Percentiles rank a stretch among this genome's conserved stretches.
These are phyloP conservation scores for Mirza zaza DNA, from an alignment of 2,113 vertebrate genomes.

Conservation along the genomic window DNA sequence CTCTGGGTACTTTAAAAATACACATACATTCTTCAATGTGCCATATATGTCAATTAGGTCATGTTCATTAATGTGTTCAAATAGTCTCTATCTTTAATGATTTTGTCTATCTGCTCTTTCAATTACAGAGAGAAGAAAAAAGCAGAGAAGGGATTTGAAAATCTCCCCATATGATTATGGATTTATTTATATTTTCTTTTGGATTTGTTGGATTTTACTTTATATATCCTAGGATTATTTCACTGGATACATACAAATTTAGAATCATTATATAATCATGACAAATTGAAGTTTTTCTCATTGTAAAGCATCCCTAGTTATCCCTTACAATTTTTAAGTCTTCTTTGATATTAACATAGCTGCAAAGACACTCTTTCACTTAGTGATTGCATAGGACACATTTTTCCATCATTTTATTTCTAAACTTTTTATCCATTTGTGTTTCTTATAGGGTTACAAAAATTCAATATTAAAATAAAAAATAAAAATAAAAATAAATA, in stretches of 20 bases:
- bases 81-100: not conserved
- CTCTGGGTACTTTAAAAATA: not conserved
- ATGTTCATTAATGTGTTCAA: not conserved
- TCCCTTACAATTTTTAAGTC: not conserved
- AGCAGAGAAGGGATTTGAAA: not conserved
- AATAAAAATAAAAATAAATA: too few species aligned
- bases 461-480: not conserved
- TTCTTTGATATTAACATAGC: not conserved
- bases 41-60: not conserved
- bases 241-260: not conserved
- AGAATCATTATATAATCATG: not conserved
- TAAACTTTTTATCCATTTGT: not conserved
- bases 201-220: not conserved
- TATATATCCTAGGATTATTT: not conserved
- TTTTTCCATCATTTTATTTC: not conserved
- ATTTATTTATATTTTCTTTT: not conserved
- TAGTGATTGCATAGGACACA: not conserved
- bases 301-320: not conserved
- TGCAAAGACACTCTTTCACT: not conserved
- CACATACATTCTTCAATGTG: not conserved
- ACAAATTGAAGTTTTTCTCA: not conserved
- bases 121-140: not conserved
- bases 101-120: not conserved
- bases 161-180: not conserved
- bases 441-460: not conserved